These are phyloP conservation scores for Lagenorhynchus albirostris DNA, from an alignment of 2,113 vertebrate genomes.

Conservation along the genomic window DNA sequence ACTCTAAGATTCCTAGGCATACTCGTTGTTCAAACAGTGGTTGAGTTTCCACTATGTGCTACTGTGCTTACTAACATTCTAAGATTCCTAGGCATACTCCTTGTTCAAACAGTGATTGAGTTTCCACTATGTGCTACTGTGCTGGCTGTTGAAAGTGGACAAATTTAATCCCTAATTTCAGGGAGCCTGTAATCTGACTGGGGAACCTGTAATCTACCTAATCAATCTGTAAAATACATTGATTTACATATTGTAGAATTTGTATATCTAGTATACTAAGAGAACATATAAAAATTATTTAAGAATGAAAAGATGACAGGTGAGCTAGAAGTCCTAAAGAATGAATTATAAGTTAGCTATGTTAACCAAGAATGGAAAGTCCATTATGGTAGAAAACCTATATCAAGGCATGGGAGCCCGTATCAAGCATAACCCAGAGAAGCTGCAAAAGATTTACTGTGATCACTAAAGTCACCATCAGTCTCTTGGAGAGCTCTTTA, in stretches of 20 bases:
- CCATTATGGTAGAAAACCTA: neutral
- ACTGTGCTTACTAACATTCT: neutral
- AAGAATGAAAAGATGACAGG: neutral
- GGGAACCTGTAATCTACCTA: neutral
- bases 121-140: neutral
- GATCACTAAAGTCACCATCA: neutral
- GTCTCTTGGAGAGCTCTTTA: neutral
- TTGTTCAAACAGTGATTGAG: neutral
- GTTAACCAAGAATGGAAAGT: neutral
- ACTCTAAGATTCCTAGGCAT: neutral
- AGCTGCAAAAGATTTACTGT: neutral
- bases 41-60: neutral
- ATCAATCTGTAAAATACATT: neutral
- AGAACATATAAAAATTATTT: neutral
- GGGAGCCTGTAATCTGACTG: neutral
- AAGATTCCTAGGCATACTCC: neutral
- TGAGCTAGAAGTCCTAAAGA: neutral
- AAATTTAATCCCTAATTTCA: neutral
- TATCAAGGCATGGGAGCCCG: neutral
- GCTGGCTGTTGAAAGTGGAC: neutral
- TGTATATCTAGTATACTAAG: neutral
- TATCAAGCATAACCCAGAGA: neutral
- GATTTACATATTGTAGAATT: neutral
- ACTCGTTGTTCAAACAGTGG: neutral
- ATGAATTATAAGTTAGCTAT: neutral